Evolutionary conservation across 2,797 vertebrate species (phyloP).

Genomic region (Myotis daubentonii): DNA sequence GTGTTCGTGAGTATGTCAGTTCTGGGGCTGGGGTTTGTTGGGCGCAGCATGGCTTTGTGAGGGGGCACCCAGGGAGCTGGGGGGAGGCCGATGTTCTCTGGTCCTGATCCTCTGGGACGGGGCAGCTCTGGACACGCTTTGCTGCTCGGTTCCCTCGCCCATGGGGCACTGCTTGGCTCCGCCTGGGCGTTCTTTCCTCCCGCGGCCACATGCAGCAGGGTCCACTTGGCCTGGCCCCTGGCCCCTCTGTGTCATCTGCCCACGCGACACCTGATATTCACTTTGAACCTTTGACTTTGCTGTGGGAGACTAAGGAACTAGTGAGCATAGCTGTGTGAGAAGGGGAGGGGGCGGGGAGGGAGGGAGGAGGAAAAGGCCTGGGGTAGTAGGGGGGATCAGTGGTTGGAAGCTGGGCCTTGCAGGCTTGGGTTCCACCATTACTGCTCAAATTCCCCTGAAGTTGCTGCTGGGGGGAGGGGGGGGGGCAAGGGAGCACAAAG

Average conservation of each 20-base stretch:
- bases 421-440: background rate
- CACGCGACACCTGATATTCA: slow-evolving; percentile 21
- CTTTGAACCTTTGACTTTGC: slow-evolving; percentile 62
- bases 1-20: background rate
- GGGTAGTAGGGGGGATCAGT: background rate
- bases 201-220: background rate
- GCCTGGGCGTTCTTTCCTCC: background rate
- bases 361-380: background rate
- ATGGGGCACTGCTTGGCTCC: background rate
- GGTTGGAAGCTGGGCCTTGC: background rate
- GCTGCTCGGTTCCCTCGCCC: background rate
- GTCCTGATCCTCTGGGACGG: background rate
- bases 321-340: background rate
- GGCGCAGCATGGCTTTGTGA: background rate
- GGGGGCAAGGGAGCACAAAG: slow-evolving; percentile 20
- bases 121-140: background rate
- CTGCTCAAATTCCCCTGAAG: background rate
- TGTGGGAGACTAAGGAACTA: background rate
- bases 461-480: background rate
- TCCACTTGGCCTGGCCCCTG: background rate
- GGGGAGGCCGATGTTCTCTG: background rate
- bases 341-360: background rate
- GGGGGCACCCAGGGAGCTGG: background rate
- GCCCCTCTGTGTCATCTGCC: slow-evolving; percentile 11
- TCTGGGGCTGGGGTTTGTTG: background rate